These are phyloP conservation scores for Drosophila maculinotata DNA, from an alignment of 2,888 invertebrate genomes.

Conservation along the genomic window DNA sequence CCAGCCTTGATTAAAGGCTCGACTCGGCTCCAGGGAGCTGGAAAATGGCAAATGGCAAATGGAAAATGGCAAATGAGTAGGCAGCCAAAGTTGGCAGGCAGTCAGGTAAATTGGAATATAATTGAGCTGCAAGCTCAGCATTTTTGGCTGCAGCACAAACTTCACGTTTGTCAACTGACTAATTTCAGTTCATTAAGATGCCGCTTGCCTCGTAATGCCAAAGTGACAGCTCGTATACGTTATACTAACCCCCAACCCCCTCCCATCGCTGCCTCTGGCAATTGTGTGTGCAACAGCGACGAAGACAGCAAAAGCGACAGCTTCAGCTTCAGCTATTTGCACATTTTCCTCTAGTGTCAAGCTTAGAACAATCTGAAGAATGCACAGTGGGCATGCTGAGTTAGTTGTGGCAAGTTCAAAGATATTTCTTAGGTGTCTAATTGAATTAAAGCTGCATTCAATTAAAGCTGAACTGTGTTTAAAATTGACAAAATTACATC, in stretches of 20 bases:
- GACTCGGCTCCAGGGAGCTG: neutral
- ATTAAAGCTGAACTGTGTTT: neutral
- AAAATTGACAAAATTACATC: no score
- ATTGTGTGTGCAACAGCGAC: conserved; percentile 8
- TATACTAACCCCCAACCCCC: conserved; percentile 44
- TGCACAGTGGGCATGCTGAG: conserved; percentile 37
- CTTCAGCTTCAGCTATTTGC: conserved; percentile 51
- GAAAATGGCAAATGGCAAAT: neutral
- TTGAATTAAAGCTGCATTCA: neutral
- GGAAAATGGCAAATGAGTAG: neutral
- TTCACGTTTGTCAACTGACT: conserved; percentile 52
- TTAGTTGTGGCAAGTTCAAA: neutral
- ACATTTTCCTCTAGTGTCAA: conserved; percentile 42
- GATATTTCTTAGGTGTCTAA: neutral
- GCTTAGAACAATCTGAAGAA: conserved; percentile 20
- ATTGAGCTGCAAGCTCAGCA: conserved; percentile 52
- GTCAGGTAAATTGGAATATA: conserved; percentile 76
- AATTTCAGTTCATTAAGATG: conserved; percentile 71
- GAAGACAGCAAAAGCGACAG: neutral
- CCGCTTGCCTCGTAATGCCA: conserved; percentile 50
- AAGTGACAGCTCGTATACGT: conserved; percentile 74
- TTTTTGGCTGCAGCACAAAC: conserved; percentile 7
- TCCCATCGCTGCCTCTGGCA: conserved; percentile 16
- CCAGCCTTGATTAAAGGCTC: conserved; percentile 56
- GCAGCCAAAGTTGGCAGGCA: conserved; percentile 22